These are phyloP conservation scores for Drosophila nigricruria DNA, from an alignment of 2,888 invertebrate genomes.

Conservation along the genomic window DNA sequence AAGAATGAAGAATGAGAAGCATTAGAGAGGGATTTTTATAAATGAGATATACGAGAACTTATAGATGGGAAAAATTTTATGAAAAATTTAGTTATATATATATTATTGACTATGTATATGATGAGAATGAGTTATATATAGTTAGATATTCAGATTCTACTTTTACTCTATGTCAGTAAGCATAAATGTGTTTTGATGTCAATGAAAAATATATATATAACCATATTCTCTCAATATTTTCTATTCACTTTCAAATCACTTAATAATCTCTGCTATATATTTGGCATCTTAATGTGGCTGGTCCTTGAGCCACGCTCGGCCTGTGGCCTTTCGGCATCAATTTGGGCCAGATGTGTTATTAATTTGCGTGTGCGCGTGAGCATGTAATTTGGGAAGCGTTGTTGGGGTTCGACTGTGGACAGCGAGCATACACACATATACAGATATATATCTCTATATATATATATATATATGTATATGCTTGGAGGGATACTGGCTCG, in stretches of 20 bases:
- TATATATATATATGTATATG: not conserved
- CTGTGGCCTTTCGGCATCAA: conserved; percentile 23
- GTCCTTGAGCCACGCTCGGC: conserved; percentile 1
- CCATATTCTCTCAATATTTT: not conserved
- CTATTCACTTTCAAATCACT: conserved; percentile 1
- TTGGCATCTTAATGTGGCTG: not conserved
- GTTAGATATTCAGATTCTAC: too few relatives aligned
- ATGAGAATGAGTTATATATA: too few relatives aligned
- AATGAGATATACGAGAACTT: too few relatives aligned
- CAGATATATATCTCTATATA: not conserved
- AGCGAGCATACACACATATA: not conserved
- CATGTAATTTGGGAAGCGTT: conserved; percentile 80
- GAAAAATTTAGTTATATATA: too few relatives aligned
- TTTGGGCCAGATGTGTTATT: conserved; percentile 83
- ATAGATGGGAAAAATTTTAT: too few relatives aligned
- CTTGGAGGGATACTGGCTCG: conserved; percentile 33
- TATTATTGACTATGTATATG: too few relatives aligned
- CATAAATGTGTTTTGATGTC: too few relatives aligned
- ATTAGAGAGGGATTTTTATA: not conserved
- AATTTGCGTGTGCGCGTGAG: conserved; percentile 84
- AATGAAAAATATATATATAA: too few relatives aligned
- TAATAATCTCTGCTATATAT: not conserved
- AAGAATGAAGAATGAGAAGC: not conserved
- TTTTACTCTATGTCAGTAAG: too few relatives aligned
- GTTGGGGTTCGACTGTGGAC: conserved; percentile 14